These are phyloP conservation scores for Therioaphis trifolii DNA, from an alignment of 2,888 invertebrate species.

Conservation along the genomic window DNA sequence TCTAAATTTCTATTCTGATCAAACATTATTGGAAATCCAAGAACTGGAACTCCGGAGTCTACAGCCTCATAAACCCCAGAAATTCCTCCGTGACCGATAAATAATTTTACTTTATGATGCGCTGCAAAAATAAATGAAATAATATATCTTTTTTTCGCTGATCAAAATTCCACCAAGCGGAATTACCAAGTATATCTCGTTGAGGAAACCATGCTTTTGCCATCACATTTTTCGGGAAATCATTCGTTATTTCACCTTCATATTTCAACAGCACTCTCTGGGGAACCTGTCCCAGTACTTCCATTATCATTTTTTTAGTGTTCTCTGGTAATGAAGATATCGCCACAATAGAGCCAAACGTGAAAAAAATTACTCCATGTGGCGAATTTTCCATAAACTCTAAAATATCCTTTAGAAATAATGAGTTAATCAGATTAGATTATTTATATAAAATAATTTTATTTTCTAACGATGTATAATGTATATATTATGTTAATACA, in stretches of 20 bases:
- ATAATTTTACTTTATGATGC: constrained; percentile 22
- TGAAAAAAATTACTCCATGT: constrained; percentile 6
- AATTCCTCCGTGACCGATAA: constrained; percentile 22
- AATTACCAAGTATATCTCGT: constrained; percentile 18
- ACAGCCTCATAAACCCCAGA: constrained; percentile 11
- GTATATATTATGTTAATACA: no score
- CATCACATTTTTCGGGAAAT: neutral
- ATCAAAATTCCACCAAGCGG: neutral
- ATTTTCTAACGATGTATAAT: no score
- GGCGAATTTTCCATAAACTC: constrained; percentile 27
- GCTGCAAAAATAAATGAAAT: neutral
- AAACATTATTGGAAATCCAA: neutral
- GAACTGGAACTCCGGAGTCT: constrained; percentile 19
- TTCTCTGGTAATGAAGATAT: neutral
- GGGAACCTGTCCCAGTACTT: neutral
- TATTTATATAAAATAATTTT: no score
- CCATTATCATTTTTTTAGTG: neutral
- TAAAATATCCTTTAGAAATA: constrained; percentile 5
- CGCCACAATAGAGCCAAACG: neutral
- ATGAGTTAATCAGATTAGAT: no score
- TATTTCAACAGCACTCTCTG: constrained; percentile 16
- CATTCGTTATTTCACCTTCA: neutral
- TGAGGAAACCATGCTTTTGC: neutral
- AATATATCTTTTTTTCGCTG: neutral
- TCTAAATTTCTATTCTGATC: constrained; percentile 9